A percentile compares a stretch with the other conserved stretches of the same genome.
phyloP scores from a whole-genome alignment of 2,113 vertebrate species.

The Mormyrus iriodes region DNA sequence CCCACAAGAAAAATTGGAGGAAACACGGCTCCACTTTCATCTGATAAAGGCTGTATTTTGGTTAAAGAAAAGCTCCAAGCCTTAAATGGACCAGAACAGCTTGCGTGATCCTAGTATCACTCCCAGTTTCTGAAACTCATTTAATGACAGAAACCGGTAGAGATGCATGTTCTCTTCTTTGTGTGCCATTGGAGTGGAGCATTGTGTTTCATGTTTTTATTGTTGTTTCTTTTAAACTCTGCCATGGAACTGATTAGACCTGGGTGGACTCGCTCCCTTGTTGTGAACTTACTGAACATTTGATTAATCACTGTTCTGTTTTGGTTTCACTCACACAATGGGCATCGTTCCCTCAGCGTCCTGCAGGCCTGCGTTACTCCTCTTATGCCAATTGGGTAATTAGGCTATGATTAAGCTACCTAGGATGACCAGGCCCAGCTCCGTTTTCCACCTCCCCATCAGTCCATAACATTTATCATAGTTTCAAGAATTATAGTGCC shows the following conservation, averaged over 20 bases:
- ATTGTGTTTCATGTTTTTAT: slow-evolving; percentile 9
- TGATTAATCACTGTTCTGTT: neutral
- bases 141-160: neutral
- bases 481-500: neutral
- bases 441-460: neutral
- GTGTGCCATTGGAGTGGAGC: neutral
- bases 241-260: neutral
- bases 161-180: neutral
- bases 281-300: neutral
- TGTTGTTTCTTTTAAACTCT: neutral
- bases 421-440: neutral
- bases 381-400: neutral
- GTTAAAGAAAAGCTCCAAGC: slow-evolving; percentile 4
- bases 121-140: slow-evolving; percentile 3
- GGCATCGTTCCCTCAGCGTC: neutral
- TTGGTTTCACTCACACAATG: neutral
- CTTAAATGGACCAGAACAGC: neutral
- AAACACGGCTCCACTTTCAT: slow-evolving; percentile 21
- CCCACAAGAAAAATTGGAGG: slow-evolving; percentile 1
- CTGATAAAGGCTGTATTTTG: slow-evolving; percentile 25
- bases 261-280: neutral
- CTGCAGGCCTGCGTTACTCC: neutral
- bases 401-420: neutral
- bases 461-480: neutral
- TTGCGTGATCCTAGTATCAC: neutral